These are phyloP conservation scores for Diadophis punctatus DNA, from an alignment of 2,113 vertebrate species.

Conservation along the genomic window DNA sequence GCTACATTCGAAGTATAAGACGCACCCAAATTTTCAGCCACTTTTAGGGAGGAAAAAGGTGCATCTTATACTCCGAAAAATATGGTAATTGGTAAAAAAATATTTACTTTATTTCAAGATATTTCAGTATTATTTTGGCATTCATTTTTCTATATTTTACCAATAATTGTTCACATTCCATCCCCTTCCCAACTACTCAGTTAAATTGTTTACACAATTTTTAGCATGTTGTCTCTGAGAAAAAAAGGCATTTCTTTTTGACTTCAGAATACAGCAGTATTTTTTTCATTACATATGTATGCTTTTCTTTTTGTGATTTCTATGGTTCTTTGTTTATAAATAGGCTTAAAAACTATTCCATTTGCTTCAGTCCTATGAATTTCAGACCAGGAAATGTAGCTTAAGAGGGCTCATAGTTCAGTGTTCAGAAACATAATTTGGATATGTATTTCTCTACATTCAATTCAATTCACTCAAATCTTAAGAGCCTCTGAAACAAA, in stretches of 20 bases:
- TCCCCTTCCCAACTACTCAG: background rate
- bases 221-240: background rate
- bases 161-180: background rate
- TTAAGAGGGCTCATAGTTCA: background rate
- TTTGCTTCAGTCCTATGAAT: background rate
- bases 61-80: too few species aligned
- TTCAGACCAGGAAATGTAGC: background rate
- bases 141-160: background rate
- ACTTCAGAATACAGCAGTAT: background rate
- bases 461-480: background rate
- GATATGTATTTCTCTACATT: background rate
- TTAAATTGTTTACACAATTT: background rate
- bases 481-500: background rate
- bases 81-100: background rate
- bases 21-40: too few species aligned
- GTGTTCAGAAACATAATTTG: background rate
- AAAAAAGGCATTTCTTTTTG: background rate
- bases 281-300: background rate
- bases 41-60: too few species aligned
- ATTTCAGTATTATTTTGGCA: background rate
- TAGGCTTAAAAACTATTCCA: background rate
- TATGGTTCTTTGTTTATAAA: background rate
- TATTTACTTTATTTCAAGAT: background rate
- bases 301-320: background rate
- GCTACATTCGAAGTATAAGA: too few species aligned